Evolutionary conservation across 2,797 vertebrate genomes (phyloP), one percentile per base, ranked within the genome.

Genomic region (Momotus momota): DNA sequence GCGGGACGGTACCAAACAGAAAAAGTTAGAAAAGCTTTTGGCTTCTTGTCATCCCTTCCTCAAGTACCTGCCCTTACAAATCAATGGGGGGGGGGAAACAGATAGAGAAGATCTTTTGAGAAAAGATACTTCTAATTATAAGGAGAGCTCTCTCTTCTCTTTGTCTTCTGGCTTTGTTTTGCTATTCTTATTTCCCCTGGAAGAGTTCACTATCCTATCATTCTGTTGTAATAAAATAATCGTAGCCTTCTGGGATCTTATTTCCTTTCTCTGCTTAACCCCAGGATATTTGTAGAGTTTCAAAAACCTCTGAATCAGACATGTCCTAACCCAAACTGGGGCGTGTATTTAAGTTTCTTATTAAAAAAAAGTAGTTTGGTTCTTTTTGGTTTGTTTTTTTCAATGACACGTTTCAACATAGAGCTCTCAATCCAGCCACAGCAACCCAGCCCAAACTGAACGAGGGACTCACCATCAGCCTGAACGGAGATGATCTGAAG

Each of bases 391-490:
- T 7, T 52, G 10, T 46, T 41, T 40, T 45, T 64, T 20, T 65
- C 49, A 65, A 46, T 54, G 57, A 57, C 60, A 33, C 27, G 48
- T 80, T 95, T 93, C 82, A 33, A 65, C 70, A 62, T 9, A 25
- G 31, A 78, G 41, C 62, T 95, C 69, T 43, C 40, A 41, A 64
- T 73, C 66, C 87, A 82, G 60, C 33, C 75, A 43, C 18, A 93
- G 66, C 23, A 88, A 89, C 85, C 91, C 93, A 95, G 67, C 90
- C 51, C 58, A 49, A 74, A 85, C 54, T 64, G 88, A 89, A 85
- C 21, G 62, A 27, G 27, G 58, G 70, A 98, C 98, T 99, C 97
- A 99, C 99, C 98, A 19, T 98, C 98, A 92, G 98, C 98, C 60
- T 97, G 90, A 90, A 98, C 98, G 12, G 93, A 97, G 96, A 97